Conservation (phyloP, 2,797 vertebrate genomes). For the Chelon labrosus region DNA sequence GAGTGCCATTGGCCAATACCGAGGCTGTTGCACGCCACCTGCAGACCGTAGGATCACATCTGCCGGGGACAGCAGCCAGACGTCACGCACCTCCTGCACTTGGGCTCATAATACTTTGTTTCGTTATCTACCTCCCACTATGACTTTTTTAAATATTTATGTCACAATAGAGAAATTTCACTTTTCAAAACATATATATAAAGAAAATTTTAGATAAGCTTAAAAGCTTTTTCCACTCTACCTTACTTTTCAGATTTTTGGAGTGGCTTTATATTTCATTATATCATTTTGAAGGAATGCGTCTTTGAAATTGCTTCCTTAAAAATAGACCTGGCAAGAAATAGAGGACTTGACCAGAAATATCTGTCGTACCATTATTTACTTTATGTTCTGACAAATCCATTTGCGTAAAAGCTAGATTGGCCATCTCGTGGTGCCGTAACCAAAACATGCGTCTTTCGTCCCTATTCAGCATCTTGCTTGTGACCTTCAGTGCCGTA, state of each 20-base stretch:
- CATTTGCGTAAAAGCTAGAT: background rate
- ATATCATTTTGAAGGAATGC: slow-evolving; percentile 44
- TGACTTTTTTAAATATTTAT: no score
- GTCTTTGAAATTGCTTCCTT: slow-evolving; percentile 19
- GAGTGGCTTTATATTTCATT: slow-evolving; percentile 20
- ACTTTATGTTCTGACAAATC: background rate
- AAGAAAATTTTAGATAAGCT: no score
- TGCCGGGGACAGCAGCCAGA: slow-evolving; percentile 53
- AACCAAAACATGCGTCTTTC: background rate
- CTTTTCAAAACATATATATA: no score
- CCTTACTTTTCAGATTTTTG: slow-evolving; percentile 3
- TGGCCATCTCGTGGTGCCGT: background rate
- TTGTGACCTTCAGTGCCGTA: slow-evolving; percentile 10
- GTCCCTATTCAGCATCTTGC: slow-evolving; percentile 12
- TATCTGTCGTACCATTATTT: background rate
- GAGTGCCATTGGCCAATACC: slow-evolving; percentile 70
- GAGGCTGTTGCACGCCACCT: slow-evolving; percentile 74
- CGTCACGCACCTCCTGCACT: slow-evolving; percentile 53
- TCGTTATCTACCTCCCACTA: background rate
- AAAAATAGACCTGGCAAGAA: slow-evolving; percentile 5
- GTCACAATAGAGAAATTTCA: no score
- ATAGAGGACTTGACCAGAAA: slow-evolving; percentile 2
- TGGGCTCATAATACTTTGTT: slow-evolving; percentile 34
- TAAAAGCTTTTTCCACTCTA: background rate
- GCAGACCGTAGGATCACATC: slow-evolving; percentile 68